phyloP scores from a whole-genome alignment of 2,888 invertebrate species.

The Lysandra bellargus region DNA sequence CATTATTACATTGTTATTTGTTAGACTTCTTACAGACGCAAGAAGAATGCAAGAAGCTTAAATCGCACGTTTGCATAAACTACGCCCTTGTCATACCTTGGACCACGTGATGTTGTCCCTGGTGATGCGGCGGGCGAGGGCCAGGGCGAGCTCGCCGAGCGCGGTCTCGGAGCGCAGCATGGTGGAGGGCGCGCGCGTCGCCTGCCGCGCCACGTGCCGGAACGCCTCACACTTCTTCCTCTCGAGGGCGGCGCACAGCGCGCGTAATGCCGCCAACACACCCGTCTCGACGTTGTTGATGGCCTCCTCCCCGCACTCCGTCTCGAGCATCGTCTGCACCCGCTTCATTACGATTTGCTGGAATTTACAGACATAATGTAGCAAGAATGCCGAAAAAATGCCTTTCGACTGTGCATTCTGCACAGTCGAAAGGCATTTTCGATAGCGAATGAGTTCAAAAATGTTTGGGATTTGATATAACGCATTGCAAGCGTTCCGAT shows the following conservation, averaged over 20 bases:
- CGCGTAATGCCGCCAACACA: conserved; percentile 66
- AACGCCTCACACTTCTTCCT: conserved; percentile 88
- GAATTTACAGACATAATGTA: conserved; percentile 31
- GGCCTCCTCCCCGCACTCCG: conserved; percentile 78
- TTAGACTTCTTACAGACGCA: too few relatives aligned
- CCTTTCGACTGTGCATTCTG: too few relatives aligned
- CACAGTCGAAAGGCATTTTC: too few relatives aligned
- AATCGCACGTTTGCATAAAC: neutral
- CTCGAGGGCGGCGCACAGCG: conserved; percentile 86
- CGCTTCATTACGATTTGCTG: conserved; percentile 74
- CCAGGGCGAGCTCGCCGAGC: conserved; percentile 82
- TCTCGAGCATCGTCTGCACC: conserved; percentile 73
- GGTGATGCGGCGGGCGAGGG: conserved; percentile 86
- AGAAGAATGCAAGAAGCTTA: too few relatives aligned
- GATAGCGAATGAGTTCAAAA: too few relatives aligned
- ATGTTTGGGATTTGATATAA: too few relatives aligned
- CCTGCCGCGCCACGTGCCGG: conserved; percentile 86
- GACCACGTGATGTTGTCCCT: conserved; percentile 89
- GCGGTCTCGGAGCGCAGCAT: conserved; percentile 82
- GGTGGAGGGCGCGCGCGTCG: conserved; percentile 81
- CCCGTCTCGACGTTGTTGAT: conserved; percentile 71
- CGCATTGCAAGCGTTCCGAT: too few relatives aligned
- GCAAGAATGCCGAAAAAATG: neutral
- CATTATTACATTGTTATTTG: too few relatives aligned
- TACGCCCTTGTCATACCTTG: conserved; percentile 74